Percentiles rank a stretch among this genome's conserved stretches.
phyloP scores from a whole-genome alignment of 2,888 invertebrate genomes.

The Sesamia inferens region DNA sequence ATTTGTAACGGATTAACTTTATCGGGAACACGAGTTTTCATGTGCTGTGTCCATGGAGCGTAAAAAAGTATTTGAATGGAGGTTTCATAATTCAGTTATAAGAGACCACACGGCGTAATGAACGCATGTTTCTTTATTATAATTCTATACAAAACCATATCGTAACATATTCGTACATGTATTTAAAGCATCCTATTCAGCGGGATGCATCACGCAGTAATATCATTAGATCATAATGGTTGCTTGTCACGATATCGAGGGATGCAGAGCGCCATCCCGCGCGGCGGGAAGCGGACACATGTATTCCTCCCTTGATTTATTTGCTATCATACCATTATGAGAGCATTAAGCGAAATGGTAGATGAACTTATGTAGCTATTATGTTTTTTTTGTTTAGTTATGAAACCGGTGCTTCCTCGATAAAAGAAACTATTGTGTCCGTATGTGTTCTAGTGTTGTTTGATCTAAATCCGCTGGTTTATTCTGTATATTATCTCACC shows the following conservation, averaged over 20 bases:
- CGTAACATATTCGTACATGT: conserved; percentile 35
- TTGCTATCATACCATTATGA: conserved; percentile 33
- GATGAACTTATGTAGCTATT: conserved; percentile 41
- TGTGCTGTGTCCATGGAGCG: too few species aligned
- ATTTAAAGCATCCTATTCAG: conserved; percentile 45
- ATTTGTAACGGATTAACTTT: too few species aligned
- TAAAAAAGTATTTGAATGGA: not conserved
- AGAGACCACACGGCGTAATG: conserved; percentile 13
- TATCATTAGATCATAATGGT: conserved; percentile 63
- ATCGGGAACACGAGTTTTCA: too few species aligned
- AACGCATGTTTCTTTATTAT: conserved; percentile 4
- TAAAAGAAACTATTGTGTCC: not conserved
- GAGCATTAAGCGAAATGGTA: conserved; percentile 42
- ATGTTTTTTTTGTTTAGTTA: not conserved
- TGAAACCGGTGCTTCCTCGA: not conserved
- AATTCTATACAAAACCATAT: conserved; percentile 34
- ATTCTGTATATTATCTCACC: not conserved
- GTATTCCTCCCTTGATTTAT: conserved; percentile 56
- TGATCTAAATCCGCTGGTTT: not conserved
- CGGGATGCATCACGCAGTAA: conserved; percentile 50
- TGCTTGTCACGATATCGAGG: conserved; percentile 59
- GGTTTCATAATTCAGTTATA: not conserved
- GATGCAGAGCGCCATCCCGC: conserved; percentile 33
- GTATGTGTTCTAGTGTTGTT: not conserved
- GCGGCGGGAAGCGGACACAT: conserved; percentile 58